phyloP scores from a whole-genome alignment of 2,113 vertebrate species.

The Mustela nigripes region DNA sequence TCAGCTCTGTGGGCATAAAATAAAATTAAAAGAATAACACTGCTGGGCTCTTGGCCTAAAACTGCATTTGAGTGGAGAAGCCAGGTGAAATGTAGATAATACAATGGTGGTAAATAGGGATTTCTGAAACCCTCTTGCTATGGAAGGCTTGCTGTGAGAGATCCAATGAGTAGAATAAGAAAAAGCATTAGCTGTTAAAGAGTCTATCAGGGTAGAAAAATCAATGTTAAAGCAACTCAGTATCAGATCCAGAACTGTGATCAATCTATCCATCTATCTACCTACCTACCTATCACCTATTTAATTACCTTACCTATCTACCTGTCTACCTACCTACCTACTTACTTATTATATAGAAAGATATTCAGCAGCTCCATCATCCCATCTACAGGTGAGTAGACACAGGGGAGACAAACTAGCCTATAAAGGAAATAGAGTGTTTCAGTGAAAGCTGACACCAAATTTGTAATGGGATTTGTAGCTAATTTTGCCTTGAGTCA shows the following conservation, averaged over 20 bases:
- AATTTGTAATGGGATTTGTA: not conserved
- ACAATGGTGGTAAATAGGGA: slow-evolving; percentile 16
- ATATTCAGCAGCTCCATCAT: not conserved
- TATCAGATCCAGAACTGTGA: not conserved
- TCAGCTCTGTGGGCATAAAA: slow-evolving; percentile 49
- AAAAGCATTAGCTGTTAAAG: slow-evolving; percentile 47
- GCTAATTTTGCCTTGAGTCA: not conserved
- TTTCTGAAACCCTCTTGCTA: slow-evolving; percentile 30
- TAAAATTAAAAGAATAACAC: slow-evolving; percentile 73
- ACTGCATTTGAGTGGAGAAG: slow-evolving; percentile 43
- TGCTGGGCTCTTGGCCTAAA: slow-evolving; percentile 64
- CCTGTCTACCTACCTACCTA: not conserved
- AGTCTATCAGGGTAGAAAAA: not conserved
- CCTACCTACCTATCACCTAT: not conserved
- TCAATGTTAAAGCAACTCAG: not conserved
- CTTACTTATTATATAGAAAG: not conserved
- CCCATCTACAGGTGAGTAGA: not conserved
- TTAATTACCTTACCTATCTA: not conserved
- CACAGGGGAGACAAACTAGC: not conserved
- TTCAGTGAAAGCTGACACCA: not conserved
- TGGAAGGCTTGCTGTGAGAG: slow-evolving; percentile 18
- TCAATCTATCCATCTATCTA: not conserved
- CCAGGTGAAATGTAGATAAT: slow-evolving; percentile 61
- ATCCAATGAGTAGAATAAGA: not conserved
- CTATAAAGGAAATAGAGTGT: not conserved